phyloP scores from a whole-genome alignment of 2,888 invertebrate genomes.

The Epistrophe eligans region DNA sequence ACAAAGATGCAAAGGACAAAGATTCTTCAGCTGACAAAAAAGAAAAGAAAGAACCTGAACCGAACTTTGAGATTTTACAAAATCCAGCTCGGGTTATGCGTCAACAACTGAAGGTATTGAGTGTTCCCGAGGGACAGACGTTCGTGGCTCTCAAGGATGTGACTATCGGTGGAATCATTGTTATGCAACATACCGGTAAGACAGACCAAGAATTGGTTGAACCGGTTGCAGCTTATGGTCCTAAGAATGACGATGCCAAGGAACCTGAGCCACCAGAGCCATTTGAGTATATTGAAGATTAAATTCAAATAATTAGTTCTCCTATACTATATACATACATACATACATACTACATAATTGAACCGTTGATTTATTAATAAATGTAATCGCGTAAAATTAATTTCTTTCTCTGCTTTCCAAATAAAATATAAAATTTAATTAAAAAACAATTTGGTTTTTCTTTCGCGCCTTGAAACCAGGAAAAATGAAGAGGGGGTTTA shows the following conservation, averaged over 20 bases:
- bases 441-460: not conserved
- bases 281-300: constrained; percentile 96
- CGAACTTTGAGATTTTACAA: constrained; percentile 94
- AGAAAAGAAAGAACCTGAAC: constrained; percentile 93
- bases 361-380: constrained; percentile 20
- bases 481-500: no score
- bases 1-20: constrained; percentile 84
- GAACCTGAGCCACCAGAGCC: constrained; percentile 99
- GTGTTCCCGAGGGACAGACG: constrained; percentile 91
- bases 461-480: no score
- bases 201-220: constrained; percentile 94
- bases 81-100: constrained; percentile 98
- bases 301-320: constrained; percentile 68
- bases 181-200: constrained; percentile 94
- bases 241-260: constrained; percentile 96
- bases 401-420: constrained; percentile 34
- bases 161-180: constrained; percentile 97
- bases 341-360: not conserved
- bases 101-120: constrained; percentile 92
- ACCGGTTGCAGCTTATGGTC: constrained; percentile 95
- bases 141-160: constrained; percentile 96
- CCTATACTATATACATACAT: not conserved
- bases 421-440: constrained; percentile 23
- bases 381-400: constrained; percentile 39
- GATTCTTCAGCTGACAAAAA: constrained; percentile 79